Conservation (phyloP, 2,888 invertebrate genomes). For the Ellobium chinense region DNA sequence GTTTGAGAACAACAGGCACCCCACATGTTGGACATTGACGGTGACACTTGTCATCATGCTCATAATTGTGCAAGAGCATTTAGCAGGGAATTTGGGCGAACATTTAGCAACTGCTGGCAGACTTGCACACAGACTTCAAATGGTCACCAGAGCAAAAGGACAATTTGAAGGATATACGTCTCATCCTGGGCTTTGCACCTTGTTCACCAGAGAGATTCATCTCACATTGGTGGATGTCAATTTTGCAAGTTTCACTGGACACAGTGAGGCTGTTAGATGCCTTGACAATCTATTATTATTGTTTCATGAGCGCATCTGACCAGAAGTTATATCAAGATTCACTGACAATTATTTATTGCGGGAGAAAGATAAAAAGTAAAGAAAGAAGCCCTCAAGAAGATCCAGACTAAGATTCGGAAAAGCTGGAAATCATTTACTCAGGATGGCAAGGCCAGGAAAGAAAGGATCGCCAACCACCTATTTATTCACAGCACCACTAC, state of each 20-base stretch:
- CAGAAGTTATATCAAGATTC: no score
- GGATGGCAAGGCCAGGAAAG: no score
- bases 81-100: constrained; percentile 33
- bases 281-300: neutral
- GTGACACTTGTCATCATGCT: constrained; percentile 48
- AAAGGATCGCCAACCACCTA: no score
- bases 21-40: constrained; percentile 49
- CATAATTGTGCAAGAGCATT: constrained; percentile 46
- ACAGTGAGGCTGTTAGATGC: neutral
- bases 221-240: constrained; percentile 57
- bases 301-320: no score
- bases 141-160: constrained; percentile 42
- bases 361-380: no score
- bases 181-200: constrained; percentile 38
- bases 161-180: constrained; percentile 31
- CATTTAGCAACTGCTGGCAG: constrained; percentile 35
- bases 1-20: constrained; percentile 22
- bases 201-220: constrained; percentile 47
- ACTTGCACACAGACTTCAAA: constrained; percentile 45
- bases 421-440: no score
- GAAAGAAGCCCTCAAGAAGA: no score
- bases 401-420: no score
- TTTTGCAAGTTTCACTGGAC: constrained; percentile 18
- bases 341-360: no score
- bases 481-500: no score